A percentile compares a stretch with the other conserved stretches of the same genome.
phyloP scores from a whole-genome alignment of 1,140 invertebrate species.

The Riptortus pedestris region DNA sequence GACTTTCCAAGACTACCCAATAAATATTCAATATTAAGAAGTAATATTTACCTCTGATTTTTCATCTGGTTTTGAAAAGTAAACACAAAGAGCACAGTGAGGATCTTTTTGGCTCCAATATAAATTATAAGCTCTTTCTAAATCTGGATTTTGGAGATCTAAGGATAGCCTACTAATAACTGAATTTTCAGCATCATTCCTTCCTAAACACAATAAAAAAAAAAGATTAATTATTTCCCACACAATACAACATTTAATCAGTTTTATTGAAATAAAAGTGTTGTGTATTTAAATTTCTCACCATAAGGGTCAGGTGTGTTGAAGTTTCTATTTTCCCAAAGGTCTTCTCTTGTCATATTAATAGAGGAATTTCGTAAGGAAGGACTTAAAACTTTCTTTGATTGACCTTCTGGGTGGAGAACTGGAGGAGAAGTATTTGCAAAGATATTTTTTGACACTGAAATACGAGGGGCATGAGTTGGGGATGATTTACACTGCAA shows the following conservation, averaged over 20 bases:
- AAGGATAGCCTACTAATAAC: slow-evolving; percentile 3
- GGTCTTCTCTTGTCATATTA: too few species aligned
- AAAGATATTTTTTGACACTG: slow-evolving; percentile 21
- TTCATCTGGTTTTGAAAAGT: slow-evolving; percentile 24
- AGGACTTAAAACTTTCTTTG: too few species aligned
- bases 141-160: slow-evolving; percentile 24
- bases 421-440: neutral
- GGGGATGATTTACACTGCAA: neutral
- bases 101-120: slow-evolving; percentile 30
- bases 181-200: neutral
- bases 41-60: slow-evolving; percentile 3
- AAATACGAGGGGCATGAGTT: slow-evolving; percentile 1
- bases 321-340: too few species aligned
- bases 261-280: too few species aligned
- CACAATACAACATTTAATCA: neutral
- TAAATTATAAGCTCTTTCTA: slow-evolving; percentile 32
- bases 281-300: too few species aligned
- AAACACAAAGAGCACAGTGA: slow-evolving; percentile 31
- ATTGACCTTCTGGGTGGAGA: too few species aligned
- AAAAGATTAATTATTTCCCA: neutral
- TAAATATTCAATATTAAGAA: neutral
- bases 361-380: too few species aligned
- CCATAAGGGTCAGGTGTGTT: too few species aligned
- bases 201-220: neutral
- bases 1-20: neutral